Evolutionary conservation across 2,888 invertebrate species (phyloP).

Genomic region (Rhingia campestris): DNA sequence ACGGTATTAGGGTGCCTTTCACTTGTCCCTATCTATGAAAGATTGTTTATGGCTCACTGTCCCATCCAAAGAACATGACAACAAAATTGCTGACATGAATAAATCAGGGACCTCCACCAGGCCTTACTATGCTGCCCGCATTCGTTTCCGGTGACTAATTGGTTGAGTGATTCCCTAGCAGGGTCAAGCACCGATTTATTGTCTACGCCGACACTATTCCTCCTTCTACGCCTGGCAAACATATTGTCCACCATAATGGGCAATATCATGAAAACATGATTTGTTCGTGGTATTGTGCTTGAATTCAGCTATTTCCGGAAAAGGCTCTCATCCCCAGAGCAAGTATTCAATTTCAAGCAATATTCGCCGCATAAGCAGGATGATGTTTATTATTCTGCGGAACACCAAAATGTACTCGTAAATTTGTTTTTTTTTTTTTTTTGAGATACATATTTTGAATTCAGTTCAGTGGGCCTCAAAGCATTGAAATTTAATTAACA

Average conservation of each 20-base stretch:
- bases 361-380: slow-evolving; percentile 30
- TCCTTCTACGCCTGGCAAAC: slow-evolving; percentile 39
- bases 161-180: slow-evolving; percentile 60
- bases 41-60: slow-evolving; percentile 38
- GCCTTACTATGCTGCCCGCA: slow-evolving; percentile 14
- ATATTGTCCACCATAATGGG: slow-evolving; percentile 52
- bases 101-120: slow-evolving; percentile 40
- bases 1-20: slow-evolving; percentile 17
- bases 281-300: slow-evolving; percentile 33
- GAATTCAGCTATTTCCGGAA: slow-evolving; percentile 43
- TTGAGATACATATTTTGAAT: slow-evolving; percentile 20
- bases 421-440: slow-evolving; percentile 1
- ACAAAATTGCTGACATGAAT: slow-evolving; percentile 53
- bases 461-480: slow-evolving; percentile 61
- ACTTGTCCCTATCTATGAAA: slow-evolving; percentile 29
- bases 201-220: slow-evolving; percentile 17
- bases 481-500: slow-evolving; percentile 61
- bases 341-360: slow-evolving; percentile 43
- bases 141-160: slow-evolving; percentile 68
- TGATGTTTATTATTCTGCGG: slow-evolving; percentile 9
- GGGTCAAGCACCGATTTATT: slow-evolving; percentile 68
- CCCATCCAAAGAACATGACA: slow-evolving; percentile 35
- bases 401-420: background rate
- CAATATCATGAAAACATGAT: slow-evolving; percentile 52
- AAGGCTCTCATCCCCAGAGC: background rate